Conservation (phyloP, 1,140 invertebrate genomes). For the Araneus ventricosus region DNA sequence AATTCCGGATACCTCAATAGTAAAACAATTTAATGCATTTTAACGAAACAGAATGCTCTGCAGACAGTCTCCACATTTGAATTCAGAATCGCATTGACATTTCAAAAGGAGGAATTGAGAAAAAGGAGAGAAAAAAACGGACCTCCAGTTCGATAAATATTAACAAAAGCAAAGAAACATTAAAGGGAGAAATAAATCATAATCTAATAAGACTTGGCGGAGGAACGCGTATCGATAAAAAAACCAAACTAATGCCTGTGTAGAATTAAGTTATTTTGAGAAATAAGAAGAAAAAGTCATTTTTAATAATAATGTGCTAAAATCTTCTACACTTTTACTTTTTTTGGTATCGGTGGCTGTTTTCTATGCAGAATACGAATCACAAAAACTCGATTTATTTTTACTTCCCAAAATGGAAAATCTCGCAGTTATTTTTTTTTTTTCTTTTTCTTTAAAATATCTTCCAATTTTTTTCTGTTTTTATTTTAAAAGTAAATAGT, state of each 20-base stretch:
- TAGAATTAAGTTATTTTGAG: neutral
- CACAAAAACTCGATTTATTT: neutral
- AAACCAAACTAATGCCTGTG: neutral
- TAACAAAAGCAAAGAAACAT: neutral
- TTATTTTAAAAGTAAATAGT: neutral
- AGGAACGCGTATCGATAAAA: neutral
- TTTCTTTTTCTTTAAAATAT: too few relatives aligned
- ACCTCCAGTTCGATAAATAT: neutral
- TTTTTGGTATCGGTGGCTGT: neutral
- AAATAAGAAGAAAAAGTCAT: neutral
- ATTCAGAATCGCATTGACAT: neutral
- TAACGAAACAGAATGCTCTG: neutral
- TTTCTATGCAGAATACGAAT: neutral
- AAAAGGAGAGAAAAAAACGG: neutral
- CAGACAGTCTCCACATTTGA: neutral
- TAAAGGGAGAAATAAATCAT: neutral
- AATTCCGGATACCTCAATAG: too few relatives aligned
- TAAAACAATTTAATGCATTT: neutral
- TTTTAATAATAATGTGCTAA: slow-evolving; percentile 10
- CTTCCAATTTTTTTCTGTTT: neutral
- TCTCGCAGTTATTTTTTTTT: too few relatives aligned
- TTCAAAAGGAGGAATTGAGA: neutral
- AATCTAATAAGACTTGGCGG: neutral
- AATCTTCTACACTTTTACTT: neutral
- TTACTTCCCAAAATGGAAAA: neutral